These are phyloP conservation scores for Junonia oenone DNA, from an alignment of 2,888 invertebrate genomes.

Conservation along the genomic window DNA sequence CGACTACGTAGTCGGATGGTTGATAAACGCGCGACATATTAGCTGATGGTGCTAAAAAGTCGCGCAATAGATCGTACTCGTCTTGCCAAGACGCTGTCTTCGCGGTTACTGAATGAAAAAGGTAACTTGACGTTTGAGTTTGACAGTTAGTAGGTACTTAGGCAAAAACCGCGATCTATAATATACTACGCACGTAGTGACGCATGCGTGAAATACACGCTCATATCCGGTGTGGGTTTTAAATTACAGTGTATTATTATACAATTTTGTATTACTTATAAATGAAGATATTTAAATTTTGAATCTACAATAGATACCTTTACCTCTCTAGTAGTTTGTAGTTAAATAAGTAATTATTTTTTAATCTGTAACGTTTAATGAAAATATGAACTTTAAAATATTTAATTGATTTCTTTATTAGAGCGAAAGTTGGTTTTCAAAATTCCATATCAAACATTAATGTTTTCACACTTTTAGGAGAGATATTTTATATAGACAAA, in stretches of 20 bases:
- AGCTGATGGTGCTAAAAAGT: constrained; percentile 35
- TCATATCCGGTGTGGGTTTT: constrained; percentile 39
- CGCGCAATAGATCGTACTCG: constrained; percentile 23
- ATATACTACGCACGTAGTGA: constrained; percentile 39
- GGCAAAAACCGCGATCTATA: constrained; percentile 30
- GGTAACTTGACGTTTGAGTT: constrained; percentile 30
- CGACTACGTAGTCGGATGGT: constrained; percentile 81
- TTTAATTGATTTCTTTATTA: no score
- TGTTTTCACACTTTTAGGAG: no score
- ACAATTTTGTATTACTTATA: background rate
- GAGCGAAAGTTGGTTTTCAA: no score
- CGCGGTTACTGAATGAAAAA: constrained; percentile 39
- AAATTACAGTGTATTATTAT: background rate
- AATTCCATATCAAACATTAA: no score
- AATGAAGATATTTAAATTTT: no score
- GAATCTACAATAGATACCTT: no score
- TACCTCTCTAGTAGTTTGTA: no score
- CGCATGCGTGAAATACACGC: constrained; percentile 55
- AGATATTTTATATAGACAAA: no score
- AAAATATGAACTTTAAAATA: no score
- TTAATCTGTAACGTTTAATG: no score
- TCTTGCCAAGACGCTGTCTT: constrained; percentile 29
- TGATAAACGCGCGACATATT: constrained; percentile 83
- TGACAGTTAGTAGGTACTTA: constrained; percentile 17
- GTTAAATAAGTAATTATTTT: no score